Evolutionary conservation across 2,797 vertebrate species (phyloP), one percentile per base, ranked within the genome.

Genomic region (Cossypha heuglini): DNA sequence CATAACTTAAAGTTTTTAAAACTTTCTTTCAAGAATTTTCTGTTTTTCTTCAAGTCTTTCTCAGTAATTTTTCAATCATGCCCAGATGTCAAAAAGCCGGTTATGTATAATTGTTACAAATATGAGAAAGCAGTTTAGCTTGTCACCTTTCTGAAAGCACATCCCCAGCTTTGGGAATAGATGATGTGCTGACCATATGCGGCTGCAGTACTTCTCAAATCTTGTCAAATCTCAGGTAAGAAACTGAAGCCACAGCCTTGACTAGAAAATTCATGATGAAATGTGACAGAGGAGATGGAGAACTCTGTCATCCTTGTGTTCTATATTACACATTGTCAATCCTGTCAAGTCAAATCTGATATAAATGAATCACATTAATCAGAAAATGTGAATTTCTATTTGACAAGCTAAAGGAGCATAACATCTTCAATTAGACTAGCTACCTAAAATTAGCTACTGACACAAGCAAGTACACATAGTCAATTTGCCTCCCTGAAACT

Each of bases 281-380:
- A 96, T 94, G 91, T 97, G 97, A 97, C n/a, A 19, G 91, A 97
- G 51, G 91, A 98, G 96, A 98, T 94, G 94, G 92, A 97, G 94
- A 96, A 92, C 73, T 71, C 95, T 97, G 97, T 97, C 97, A 98
- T 85, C 96, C 93, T 96, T 94, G 88, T 92, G 96, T 97, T 93
- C 87, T 95, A 9, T 93, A 97, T 96, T 96, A 86, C 31, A 92
- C 94, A 96, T 93, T 96, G 95, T 97, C 97, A 96, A 88, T 95
- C 97, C 88, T 96, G 96, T 97, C 97, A 98, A 97, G 95, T 95
- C 90, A 95, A 97, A 97, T 97, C 94, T 97, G 97, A 97, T 97
- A 96, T 88, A 97, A 98, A 98, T 97, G 92, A 97, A 97, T 97
- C 81, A 91, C 96, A 97, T 97, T 97, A 98, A 97, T 97, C 95